Evolutionary conservation across 2,797 vertebrate genomes (phyloP).

Genomic region (Bovichtus diacanthus): DNA sequence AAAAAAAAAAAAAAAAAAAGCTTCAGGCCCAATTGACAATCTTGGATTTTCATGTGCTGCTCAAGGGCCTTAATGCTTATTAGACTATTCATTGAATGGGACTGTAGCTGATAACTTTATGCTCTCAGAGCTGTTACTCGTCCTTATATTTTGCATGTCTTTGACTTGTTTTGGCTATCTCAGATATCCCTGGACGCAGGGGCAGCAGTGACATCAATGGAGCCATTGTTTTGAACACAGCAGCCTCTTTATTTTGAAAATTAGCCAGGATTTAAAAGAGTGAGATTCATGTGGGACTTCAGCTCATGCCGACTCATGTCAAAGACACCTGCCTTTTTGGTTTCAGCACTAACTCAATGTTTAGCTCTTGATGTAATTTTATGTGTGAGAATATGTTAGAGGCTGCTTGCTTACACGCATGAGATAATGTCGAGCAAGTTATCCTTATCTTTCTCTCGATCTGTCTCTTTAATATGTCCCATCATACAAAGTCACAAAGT

Average conservation of each 20-base stretch:
- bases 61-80: conserved; percentile 33
- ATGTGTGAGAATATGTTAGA: not conserved
- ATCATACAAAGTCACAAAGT: not conserved
- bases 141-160: conserved; percentile 14
- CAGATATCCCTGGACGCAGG: conserved; percentile 37
- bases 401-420: not conserved
- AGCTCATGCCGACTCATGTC: conserved; percentile 19
- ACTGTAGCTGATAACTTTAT: conserved; percentile 25
- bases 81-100: conserved; percentile 25
- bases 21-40: conserved; percentile 56
- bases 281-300: conserved; percentile 40
- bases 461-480: not conserved
- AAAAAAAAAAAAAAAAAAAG: conserved; percentile 50
- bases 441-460: not conserved
- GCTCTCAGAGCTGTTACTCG: conserved; percentile 8
- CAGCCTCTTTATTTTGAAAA: conserved; percentile 67
- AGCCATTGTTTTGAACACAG: conserved; percentile 72
- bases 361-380: conserved; percentile 18
- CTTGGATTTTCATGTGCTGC: conserved; percentile 30
- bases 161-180: conserved; percentile 50
- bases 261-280: conserved; percentile 65
- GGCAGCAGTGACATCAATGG: conserved; percentile 66
- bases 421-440: not conserved
- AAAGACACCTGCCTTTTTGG: conserved; percentile 42
- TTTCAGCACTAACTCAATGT: conserved; percentile 20